These are phyloP conservation scores for Steinernema feltiae DNA, from an alignment of 1,140 invertebrate genomes.

Conservation along the genomic window DNA sequence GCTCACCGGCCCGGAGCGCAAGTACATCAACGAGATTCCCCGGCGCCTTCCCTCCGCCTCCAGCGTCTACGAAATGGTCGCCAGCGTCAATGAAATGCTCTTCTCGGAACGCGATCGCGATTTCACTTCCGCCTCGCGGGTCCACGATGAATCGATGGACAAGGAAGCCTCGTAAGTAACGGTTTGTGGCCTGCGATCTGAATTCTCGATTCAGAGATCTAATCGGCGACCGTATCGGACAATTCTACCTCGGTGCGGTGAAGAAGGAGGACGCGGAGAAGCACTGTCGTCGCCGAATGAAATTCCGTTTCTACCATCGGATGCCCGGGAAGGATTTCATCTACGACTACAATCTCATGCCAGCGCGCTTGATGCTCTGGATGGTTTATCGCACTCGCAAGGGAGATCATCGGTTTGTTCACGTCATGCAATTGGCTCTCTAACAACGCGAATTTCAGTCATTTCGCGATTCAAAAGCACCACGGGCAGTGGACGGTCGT, in stretches of 20 bases:
- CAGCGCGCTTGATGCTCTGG: neutral
- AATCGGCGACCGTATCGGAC: neutral
- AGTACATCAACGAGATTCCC: neutral
- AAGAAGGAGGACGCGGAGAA: neutral
- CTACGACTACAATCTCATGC: neutral
- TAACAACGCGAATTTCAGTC: neutral
- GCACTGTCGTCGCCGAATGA: neutral
- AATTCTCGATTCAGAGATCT: neutral
- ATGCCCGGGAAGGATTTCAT: neutral
- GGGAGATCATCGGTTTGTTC: neutral
- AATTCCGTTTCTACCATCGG: constrained; percentile 8
- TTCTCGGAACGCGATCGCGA: too few relatives aligned
- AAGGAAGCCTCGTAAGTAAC: neutral
- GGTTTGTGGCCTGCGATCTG: neutral
- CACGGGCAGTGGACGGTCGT: neutral
- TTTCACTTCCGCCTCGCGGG: too few relatives aligned
- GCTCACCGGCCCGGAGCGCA: neutral
- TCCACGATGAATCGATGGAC: too few relatives aligned
- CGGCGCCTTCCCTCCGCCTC: neutral
- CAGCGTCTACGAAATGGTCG: constrained; percentile 10
- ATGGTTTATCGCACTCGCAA: neutral
- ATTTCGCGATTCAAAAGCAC: neutral
- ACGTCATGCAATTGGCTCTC: neutral
- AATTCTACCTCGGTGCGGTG: neutral
- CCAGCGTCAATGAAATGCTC: too few relatives aligned